These are phyloP conservation scores for Heteromurus nitidus DNA, from an alignment of 2,888 invertebrate species.

Conservation along the genomic window DNA sequence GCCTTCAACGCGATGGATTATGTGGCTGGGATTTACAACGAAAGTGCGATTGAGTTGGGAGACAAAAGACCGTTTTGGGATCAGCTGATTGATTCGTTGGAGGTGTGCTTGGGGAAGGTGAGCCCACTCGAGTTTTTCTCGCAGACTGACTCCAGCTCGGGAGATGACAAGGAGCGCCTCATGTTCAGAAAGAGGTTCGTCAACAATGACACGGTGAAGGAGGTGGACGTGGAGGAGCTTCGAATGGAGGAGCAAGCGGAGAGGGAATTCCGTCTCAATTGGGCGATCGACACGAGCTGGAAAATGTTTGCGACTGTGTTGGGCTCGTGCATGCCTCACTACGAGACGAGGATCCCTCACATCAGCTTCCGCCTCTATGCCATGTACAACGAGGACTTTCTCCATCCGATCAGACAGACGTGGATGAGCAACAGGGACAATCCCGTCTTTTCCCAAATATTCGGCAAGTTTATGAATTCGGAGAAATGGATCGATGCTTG, in stretches of 20 bases:
- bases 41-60: background rate
- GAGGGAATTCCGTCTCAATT: conserved; percentile 13
- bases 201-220: background rate
- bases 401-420: conserved; percentile 15
- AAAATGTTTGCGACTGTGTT: conserved; percentile 19
- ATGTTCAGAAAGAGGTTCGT: background rate
- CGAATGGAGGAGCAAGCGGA: conserved; percentile 25
- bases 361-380: conserved; percentile 28
- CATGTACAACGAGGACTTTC: conserved; percentile 39
- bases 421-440: conserved; percentile 30
- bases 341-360: conserved; percentile 5
- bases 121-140: background rate
- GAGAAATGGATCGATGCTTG: background rate
- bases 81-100: background rate
- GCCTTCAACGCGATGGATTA: background rate
- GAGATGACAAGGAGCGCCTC: too few species aligned
- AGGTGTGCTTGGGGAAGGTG: background rate
- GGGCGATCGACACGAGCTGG: conserved; percentile 35
- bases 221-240: conserved; percentile 3
- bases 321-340: conserved; percentile 19
- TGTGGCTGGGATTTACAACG: background rate
- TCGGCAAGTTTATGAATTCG: background rate
- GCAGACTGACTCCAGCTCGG: too few species aligned
- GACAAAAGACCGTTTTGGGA: conserved; percentile 36
- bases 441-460: background rate